These are phyloP conservation scores for Rhea americana DNA, from an alignment of 2,113 vertebrate genomes.

Conservation along the genomic window DNA sequence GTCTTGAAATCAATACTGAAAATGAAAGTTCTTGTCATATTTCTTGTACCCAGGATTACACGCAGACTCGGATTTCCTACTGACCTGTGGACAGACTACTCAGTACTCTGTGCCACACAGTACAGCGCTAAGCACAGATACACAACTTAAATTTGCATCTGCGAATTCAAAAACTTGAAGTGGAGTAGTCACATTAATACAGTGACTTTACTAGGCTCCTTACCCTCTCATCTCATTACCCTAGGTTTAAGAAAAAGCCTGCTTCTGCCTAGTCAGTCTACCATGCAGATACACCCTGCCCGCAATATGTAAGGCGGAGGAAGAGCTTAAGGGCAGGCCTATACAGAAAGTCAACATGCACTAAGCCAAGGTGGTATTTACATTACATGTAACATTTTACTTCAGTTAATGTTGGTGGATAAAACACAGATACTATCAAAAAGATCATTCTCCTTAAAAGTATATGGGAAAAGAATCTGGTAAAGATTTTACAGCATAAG, in stretches of 20 bases:
- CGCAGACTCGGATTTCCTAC: background rate
- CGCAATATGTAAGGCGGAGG: background rate
- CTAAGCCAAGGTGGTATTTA: background rate
- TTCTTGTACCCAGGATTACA: background rate
- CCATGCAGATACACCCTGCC: background rate
- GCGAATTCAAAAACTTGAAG: background rate
- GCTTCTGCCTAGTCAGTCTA: rapidly evolving
- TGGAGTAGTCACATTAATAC: background rate
- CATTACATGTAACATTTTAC: rapidly evolving
- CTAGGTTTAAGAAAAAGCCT: background rate
- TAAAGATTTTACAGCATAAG: background rate
- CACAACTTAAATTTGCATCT: background rate
- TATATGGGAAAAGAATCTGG: background rate
- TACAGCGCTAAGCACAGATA: background rate
- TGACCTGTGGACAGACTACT: background rate
- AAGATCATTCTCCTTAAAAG: background rate
- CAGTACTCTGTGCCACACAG: background rate
- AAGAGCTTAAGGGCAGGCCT: background rate
- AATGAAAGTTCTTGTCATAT: rapidly evolving
- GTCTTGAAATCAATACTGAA: background rate
- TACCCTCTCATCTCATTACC: background rate
- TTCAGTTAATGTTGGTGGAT: background rate
- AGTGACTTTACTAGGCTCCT: background rate
- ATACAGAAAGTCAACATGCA: rapidly evolving
- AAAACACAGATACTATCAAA: background rate